Evolutionary conservation across 2,797 vertebrate genomes (phyloP), one percentile per base, ranked within the genome.

Genomic region (Nothura maculosa): DNA sequence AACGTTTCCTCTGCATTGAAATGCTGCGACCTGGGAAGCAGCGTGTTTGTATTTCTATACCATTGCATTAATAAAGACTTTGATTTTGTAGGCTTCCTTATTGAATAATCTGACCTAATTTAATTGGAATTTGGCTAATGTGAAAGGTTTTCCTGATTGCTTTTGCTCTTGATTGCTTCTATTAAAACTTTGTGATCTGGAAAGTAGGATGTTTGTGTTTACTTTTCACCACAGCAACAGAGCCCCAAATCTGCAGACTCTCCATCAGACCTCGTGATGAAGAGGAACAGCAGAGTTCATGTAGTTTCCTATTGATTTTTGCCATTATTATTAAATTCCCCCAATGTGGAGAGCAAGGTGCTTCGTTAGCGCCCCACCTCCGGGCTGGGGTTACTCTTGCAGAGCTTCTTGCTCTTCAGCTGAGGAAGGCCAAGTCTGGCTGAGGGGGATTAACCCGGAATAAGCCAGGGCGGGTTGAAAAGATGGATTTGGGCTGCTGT

Each of bases 241-340:
- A 81, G 72, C 66, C 30, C 72, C 86, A 84, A 52, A 74, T 38
- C 83, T 81, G 61, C 72, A 60, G 57, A 19, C 34, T 74, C 58
- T 87, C 25, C 1, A 27, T 84, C 88, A 88, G 85, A 70, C 92
- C 79, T 74, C 64, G 67, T 80, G 74, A 86, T 88, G 60, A 94
- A 87, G 85, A 93, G 47, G 87, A 96, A 88, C 45, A 81, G 75
- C 62, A 74, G 80, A 69, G 89, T 93, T 89, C 81, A 94, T 89
- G 92, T 90, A 73, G 79, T 92, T 94, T 90, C 45, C 7, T 81
- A 95, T 93, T 77, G 90, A 94, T 92, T 96, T 89, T 91, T 89
- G 77, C 66, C 50, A 62, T 83, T 94, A 77, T 94, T 94, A 79
- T 94, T 92, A 91, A 93, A 94, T 32, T 67, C 30, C 66, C 84